Conservation (phyloP, 2,888 invertebrate genomes). For the Drosophila mimica region DNA sequence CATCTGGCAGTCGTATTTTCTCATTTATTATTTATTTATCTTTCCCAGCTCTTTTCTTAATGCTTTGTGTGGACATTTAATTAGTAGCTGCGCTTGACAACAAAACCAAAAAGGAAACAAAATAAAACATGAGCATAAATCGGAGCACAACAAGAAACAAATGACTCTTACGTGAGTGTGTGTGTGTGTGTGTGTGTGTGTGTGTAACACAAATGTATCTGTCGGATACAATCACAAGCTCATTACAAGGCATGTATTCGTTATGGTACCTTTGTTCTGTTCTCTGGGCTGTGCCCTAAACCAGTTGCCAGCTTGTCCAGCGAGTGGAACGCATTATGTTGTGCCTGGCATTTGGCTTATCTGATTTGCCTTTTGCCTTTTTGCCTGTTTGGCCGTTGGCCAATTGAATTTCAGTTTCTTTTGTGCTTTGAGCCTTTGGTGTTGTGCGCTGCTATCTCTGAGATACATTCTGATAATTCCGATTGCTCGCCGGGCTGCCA, state of each 20-base stretch:
- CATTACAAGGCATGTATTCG: conserved; percentile 64
- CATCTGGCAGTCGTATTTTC: background rate
- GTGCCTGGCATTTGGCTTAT: conserved; percentile 61
- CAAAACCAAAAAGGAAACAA: conserved; percentile 10
- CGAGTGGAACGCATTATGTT: conserved; percentile 53
- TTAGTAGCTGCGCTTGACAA: conserved; percentile 59
- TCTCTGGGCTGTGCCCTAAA: conserved; percentile 24
- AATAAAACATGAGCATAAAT: conserved; percentile 63
- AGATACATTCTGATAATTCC: conserved; percentile 55
- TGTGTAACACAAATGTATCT: conserved; percentile 65
- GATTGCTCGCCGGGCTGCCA: conserved; percentile 65
- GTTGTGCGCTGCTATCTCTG: conserved; percentile 32
- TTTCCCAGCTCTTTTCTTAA: conserved; percentile 11
- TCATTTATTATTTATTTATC: background rate
- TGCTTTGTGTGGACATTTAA: conserved; percentile 45
- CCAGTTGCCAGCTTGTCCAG: conserved; percentile 48
- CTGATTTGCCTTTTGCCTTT: conserved; percentile 68
- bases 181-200: conserved; percentile 13
- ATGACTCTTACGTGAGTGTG: conserved; percentile 22
- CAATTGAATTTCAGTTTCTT: conserved; percentile 57
- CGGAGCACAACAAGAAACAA: conserved; percentile 48
- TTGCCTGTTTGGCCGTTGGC: conserved; percentile 34
- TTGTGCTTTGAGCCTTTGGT: conserved; percentile 52
- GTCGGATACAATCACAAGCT: conserved; percentile 73
- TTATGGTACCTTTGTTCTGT: conserved; percentile 28